phyloP scores from a whole-genome alignment of 2,888 invertebrate genomes.

The Copidosoma aretas region DNA sequence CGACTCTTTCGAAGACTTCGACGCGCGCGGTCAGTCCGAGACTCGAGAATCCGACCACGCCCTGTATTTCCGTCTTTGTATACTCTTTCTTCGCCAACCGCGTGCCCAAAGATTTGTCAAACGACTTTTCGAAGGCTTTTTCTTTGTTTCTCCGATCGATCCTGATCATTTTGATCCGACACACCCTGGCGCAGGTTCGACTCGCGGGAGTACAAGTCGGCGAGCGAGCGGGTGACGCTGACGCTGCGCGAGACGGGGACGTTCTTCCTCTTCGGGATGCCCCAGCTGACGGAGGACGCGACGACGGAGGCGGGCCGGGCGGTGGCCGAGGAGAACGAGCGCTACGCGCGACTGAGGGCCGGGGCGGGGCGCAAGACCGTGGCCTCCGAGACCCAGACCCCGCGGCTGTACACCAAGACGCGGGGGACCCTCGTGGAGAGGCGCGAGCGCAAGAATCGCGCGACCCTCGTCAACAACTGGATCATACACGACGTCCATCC shows the following conservation, averaged over 20 bases:
- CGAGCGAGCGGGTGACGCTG: slow-evolving; percentile 17
- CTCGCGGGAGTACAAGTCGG: neutral
- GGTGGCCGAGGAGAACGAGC: slow-evolving; percentile 71
- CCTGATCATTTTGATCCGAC: too few species aligned
- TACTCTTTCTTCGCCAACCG: too few species aligned
- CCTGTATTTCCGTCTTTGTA: too few species aligned
- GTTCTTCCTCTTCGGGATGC: slow-evolving; percentile 70
- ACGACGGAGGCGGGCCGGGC: slow-evolving; percentile 67
- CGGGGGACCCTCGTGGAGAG: slow-evolving; percentile 69
- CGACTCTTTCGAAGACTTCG: too few species aligned
- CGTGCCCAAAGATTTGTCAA: too few species aligned
- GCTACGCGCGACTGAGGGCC: slow-evolving; percentile 72
- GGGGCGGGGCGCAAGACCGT: slow-evolving; percentile 72
- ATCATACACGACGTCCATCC: slow-evolving; percentile 75
- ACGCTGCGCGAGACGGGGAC: slow-evolving; percentile 74
- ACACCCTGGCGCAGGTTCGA: slow-evolving; percentile 2
- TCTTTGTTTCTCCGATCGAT: too few species aligned
- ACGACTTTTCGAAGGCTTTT: too few species aligned
- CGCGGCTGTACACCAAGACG: slow-evolving; percentile 68
- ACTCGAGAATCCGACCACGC: too few species aligned
- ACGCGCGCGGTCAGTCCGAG: too few species aligned
- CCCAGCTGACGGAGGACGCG: slow-evolving; percentile 69
- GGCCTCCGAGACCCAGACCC: slow-evolving; percentile 76
- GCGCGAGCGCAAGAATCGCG: slow-evolving; percentile 66
- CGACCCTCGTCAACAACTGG: slow-evolving; percentile 76